Percentiles rank a stretch among this genome's conserved stretches.
These are phyloP conservation scores for Amphipoea oculea DNA, from an alignment of 2,888 invertebrate genomes.

Conservation along the genomic window DNA sequence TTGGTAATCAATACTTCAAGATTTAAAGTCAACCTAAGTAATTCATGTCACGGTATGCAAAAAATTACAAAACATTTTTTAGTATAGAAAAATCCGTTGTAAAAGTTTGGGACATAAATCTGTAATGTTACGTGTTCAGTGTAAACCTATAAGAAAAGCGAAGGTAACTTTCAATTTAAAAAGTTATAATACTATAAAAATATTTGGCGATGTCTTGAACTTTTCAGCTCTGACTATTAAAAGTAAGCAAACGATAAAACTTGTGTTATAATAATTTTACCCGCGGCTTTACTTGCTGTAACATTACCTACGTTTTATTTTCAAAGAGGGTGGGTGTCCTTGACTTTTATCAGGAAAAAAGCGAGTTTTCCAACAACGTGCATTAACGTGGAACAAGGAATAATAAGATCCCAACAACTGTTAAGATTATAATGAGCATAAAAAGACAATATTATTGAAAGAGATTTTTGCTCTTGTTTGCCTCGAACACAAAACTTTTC, in stretches of 20 bases:
- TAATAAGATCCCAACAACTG: not conserved
- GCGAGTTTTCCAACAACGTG: not conserved
- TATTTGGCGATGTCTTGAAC: constrained; percentile 23
- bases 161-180: not conserved
- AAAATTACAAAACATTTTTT: not conserved
- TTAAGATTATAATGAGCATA: constrained; percentile 6
- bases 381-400: not conserved
- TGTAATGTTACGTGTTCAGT: not conserved
- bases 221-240: constrained; percentile 21
- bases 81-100: not conserved
- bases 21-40: not conserved
- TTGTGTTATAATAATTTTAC: not conserved
- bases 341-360: not conserved
- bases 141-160: constrained; percentile 20
- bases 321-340: not conserved
- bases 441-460: not conserved
- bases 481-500: not conserved
- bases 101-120: constrained; percentile 22
- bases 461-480: not conserved
- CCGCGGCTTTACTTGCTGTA: not conserved
- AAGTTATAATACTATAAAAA: constrained; percentile 39
- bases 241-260: constrained; percentile 33
- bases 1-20: not conserved
- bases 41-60: not conserved
- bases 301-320: not conserved